Evolutionary conservation across 1,140 invertebrate species (phyloP).

Genomic region (Aporrectodea caliginosa): DNA sequence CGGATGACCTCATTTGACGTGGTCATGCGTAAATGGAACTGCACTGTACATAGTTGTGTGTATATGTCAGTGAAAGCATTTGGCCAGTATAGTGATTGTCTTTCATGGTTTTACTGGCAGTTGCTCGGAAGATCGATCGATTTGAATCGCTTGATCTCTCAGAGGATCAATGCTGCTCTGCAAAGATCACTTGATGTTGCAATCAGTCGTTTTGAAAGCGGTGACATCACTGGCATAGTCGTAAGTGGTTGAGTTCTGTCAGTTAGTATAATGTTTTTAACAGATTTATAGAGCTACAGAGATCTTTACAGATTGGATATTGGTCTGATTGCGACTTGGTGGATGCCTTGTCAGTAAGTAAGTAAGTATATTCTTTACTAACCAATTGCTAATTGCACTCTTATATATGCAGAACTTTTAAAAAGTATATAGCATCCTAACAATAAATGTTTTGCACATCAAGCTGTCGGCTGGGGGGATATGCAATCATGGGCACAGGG

Average conservation of each 20-base stretch:
- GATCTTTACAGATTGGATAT: not conserved
- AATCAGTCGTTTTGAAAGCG: conserved; percentile 90
- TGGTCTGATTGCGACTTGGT: not conserved
- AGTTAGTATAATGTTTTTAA: not conserved
- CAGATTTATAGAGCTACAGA: not conserved
- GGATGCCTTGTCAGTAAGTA: too few species aligned
- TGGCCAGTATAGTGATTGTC: too few species aligned
- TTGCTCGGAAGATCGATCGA: conserved; percentile 93
- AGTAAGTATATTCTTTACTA: too few species aligned
- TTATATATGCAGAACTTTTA: not conserved
- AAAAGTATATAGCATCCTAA: too few species aligned
- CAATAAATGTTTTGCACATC: too few species aligned
- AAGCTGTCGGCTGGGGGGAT: too few species aligned
- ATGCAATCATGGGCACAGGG: too few species aligned
- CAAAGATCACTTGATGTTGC: conserved; percentile 92
- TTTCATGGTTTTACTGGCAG: conserved; percentile 60
- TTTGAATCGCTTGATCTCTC: conserved; percentile 91
- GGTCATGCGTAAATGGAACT: too few species aligned
- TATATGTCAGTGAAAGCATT: too few species aligned
- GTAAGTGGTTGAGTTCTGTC: conserved; percentile 64
- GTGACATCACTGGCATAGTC: conserved; percentile 94
- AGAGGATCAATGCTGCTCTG: conserved; percentile 92
- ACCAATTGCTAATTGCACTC: too few species aligned
- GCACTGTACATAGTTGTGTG: too few species aligned
- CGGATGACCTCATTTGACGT: too few species aligned